phyloP scores from a whole-genome alignment of 2,888 invertebrate genomes.

The Anticlea derivata region DNA sequence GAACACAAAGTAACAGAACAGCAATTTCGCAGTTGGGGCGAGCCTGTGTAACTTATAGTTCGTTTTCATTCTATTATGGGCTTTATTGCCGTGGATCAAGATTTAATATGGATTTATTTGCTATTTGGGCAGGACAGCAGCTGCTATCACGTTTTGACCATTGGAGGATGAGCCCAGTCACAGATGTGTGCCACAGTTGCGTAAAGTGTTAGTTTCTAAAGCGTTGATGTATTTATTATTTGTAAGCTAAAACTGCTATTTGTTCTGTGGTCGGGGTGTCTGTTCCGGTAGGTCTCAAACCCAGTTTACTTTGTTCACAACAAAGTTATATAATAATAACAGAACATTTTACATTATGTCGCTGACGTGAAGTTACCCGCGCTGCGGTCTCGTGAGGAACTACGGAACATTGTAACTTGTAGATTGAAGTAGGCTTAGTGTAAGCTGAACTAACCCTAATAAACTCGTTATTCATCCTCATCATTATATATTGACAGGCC shows the following conservation, averaged over 20 bases:
- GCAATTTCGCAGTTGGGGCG: slow-evolving; percentile 40
- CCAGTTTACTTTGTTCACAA: slow-evolving; percentile 42
- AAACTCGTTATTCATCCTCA: no score
- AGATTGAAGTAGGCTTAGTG: background rate
- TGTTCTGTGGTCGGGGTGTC: slow-evolving; percentile 30
- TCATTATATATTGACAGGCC: no score
- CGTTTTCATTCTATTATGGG: background rate
- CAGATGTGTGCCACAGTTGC: no score
- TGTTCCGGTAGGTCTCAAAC: slow-evolving; percentile 38
- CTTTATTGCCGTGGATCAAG: background rate
- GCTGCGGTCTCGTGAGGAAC: slow-evolving; percentile 41
- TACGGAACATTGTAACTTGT: slow-evolving; percentile 38
- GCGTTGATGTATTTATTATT: no score
- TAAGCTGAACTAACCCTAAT: no score
- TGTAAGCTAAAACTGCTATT: background rate
- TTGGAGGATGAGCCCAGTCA: background rate
- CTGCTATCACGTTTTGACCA: no score
- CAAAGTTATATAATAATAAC: slow-evolving; percentile 54
- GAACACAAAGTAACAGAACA: slow-evolving; percentile 39
- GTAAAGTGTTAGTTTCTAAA: no score
- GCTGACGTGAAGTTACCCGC: slow-evolving; percentile 38
- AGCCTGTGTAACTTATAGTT: background rate
- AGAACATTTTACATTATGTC: slow-evolving; percentile 48
- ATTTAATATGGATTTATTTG: slow-evolving; percentile 4
- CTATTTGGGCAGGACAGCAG: no score